A percentile compares a stretch with the other conserved stretches of the same genome.
phyloP scores from a whole-genome alignment of 2,888 invertebrate species.

The Azorinus chamasolen region DNA sequence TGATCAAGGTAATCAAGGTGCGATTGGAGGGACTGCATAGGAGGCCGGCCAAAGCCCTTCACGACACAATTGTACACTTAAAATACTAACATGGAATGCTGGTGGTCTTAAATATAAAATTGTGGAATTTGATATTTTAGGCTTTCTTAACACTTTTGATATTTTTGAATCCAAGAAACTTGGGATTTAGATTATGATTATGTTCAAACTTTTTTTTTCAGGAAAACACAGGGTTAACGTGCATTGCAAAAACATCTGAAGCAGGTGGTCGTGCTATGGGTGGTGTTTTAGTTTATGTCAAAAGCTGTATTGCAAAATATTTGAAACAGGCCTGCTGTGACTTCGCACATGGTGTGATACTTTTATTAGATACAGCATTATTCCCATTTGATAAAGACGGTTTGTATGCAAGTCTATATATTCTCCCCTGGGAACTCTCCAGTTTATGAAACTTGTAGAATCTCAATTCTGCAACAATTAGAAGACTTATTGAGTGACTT shows the following conservation, averaged over 20 bases:
- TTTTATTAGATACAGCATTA: constrained; percentile 9
- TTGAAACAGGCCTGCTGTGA: too few relatives aligned
- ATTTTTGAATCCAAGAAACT: constrained; percentile 21
- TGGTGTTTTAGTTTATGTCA: too few relatives aligned
- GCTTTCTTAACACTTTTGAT: constrained; percentile 4
- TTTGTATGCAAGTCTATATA: constrained; percentile 10
- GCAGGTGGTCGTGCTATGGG: neutral
- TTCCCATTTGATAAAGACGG: constrained; percentile 9
- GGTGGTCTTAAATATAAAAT: constrained; percentile 20
- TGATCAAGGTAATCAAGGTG: neutral
- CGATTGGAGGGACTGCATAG: neutral
- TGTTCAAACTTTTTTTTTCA: too few relatives aligned
- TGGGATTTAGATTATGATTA: constrained; percentile 7
- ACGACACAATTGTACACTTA: constrained; percentile 8
- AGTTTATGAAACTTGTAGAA: neutral
- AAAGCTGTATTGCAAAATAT: constrained; percentile 2
- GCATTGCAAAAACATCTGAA: constrained; percentile 1
- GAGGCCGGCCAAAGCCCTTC: constrained; percentile 23
- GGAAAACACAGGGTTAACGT: neutral
- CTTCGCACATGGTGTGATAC: constrained; percentile 9
- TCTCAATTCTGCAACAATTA: neutral
- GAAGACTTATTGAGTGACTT: constrained; percentile 4
- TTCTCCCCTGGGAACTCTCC: constrained; percentile 20
- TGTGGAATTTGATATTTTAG: constrained; percentile 5
- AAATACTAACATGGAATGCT: constrained; percentile 18